Evolutionary conservation across 2,888 invertebrate species (phyloP), one percentile per base, ranked within the genome.

Genomic region (Aromia moschata): DNA sequence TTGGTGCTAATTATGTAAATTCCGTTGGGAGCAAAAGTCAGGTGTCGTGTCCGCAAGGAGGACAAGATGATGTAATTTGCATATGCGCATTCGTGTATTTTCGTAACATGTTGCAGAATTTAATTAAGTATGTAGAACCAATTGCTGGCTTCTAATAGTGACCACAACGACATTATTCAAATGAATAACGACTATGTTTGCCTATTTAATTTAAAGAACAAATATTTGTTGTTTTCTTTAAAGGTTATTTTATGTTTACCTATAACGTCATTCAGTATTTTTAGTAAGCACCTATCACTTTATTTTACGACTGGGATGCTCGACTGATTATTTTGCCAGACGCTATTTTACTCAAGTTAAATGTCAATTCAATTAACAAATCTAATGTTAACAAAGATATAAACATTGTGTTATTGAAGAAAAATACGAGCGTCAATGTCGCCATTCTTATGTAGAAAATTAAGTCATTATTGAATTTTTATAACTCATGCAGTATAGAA

Each of bases 171-270:
- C 14, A 15, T 44, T 30, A 44, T 44, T 31, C 44, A 31, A 31
- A 40, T 16, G 38, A 51, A 40, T 41, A 51, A 14, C 51, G 20
- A 5, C 37, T 38, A 17, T 51, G 40, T 51, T 51, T 51, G 40
- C 51, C 14, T 51, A 16, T 51, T 51, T 11, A 51, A 40, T 40
- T 31, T n/a, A 40, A 16, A 4, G 40, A 25, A 30, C 25, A 40
- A 51, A 51, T 51, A 51, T 51, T 51, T 51, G 51, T 41, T 51
- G 51, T 51, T 51, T 40, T 51, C 40, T 51, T 51, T 51, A 51
- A 51, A 51, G 40, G 51, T 51, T 40, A 37, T 37, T 14, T 14
- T 16, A n/a, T 46, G 33, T 49, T 49, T 49, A 37, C 47, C 10
- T 49, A 37, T 49, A 49, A 49, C 49, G 51, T 51, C 51, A 51